phyloP scores from a whole-genome alignment of 2,888 invertebrate genomes.

The Monopis laevigella region DNA sequence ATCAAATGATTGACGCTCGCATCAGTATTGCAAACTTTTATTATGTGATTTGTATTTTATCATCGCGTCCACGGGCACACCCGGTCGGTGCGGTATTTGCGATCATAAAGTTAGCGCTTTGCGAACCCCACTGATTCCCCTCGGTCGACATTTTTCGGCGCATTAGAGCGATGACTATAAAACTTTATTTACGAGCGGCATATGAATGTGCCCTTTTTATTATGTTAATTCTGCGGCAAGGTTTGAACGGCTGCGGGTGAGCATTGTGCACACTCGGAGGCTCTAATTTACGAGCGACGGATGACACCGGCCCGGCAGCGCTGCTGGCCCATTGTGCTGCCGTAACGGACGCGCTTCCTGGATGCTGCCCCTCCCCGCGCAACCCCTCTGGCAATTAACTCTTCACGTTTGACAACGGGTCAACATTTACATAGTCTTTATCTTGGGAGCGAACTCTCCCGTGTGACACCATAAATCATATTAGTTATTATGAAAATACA shows the following conservation, averaged over 20 bases:
- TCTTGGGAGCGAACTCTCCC: no score
- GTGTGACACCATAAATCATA: no score
- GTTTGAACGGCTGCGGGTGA: slow-evolving; percentile 21
- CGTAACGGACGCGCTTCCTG: slow-evolving; percentile 10
- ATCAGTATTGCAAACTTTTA: no score
- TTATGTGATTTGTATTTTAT: no score
- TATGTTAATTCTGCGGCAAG: slow-evolving; percentile 50
- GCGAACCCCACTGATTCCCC: slow-evolving; percentile 21
- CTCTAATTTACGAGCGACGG: slow-evolving; percentile 41
- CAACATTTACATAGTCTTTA: slow-evolving; percentile 4
- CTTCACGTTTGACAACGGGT: slow-evolving; percentile 5
- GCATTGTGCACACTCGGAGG: slow-evolving; percentile 28
- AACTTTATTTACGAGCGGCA: slow-evolving; percentile 53
- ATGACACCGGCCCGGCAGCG: slow-evolving; percentile 20
- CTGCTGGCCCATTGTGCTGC: slow-evolving; percentile 3
- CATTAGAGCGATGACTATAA: slow-evolving; percentile 57
- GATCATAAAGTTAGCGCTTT: slow-evolving; percentile 26
- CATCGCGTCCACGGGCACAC: not conserved
- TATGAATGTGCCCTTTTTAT: slow-evolving; percentile 59
- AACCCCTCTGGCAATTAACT: slow-evolving; percentile 8
- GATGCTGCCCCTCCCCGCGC: slow-evolving; percentile 4
- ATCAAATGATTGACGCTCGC: no score
- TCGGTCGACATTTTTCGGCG: slow-evolving; percentile 43
- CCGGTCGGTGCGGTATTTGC: slow-evolving; percentile 11
- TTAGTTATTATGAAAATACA: no score